A percentile compares a stretch with the other conserved stretches of the same genome.
Evolutionary conservation across 2,113 vertebrate genomes (phyloP).

Genomic region (Cichladusa arquata): DNA sequence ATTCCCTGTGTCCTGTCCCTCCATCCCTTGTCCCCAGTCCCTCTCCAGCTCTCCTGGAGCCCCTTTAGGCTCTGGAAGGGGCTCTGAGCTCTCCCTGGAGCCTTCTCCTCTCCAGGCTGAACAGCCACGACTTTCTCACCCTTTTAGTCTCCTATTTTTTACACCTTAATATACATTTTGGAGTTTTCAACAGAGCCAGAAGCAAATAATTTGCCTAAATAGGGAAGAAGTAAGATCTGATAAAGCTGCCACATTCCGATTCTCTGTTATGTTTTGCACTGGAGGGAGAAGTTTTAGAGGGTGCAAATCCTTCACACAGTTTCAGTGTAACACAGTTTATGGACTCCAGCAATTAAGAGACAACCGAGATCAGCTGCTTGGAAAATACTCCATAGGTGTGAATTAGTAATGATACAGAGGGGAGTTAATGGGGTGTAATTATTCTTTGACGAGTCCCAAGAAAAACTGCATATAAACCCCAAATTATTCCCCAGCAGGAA

Average conservation of each 20-base stretch:
- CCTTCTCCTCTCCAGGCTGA: background rate
- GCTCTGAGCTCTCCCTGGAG: background rate
- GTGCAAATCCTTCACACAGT: slow-evolving; percentile 30
- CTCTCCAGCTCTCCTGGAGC: background rate
- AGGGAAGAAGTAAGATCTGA: background rate
- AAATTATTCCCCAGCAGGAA: background rate
- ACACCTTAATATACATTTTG: background rate
- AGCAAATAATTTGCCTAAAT: background rate
- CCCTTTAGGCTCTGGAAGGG: fast-evolving
- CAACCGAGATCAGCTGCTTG: background rate
- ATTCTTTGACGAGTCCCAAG: background rate
- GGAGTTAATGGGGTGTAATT: background rate
- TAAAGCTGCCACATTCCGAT: background rate
- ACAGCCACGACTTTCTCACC: background rate
- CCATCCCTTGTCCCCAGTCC: background rate
- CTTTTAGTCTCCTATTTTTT: background rate
- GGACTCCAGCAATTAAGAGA: slow-evolving; percentile 28
- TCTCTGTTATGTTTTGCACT: background rate
- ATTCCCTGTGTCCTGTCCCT: background rate
- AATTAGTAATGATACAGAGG: background rate
- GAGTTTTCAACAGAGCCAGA: background rate
- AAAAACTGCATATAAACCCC: background rate
- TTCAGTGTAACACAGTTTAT: background rate
- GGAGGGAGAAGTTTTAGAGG: slow-evolving; percentile 27
- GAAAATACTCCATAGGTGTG: slow-evolving; percentile 18